These are phyloP conservation scores for Chamaetylas fuelleborni DNA, from an alignment of 2,113 vertebrate genomes.

Conservation along the genomic window DNA sequence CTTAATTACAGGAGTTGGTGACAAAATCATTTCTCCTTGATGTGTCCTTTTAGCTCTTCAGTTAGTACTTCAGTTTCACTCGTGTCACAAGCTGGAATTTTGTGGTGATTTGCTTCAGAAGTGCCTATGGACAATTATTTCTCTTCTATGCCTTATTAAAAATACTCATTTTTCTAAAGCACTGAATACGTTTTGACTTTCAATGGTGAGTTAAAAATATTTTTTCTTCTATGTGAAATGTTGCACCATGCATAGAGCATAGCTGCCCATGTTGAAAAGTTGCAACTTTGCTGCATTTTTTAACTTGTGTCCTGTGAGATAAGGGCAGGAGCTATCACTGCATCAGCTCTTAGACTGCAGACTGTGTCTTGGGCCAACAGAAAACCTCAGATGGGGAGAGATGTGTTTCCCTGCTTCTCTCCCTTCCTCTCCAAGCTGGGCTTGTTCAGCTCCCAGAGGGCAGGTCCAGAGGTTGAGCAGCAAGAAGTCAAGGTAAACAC, in stretches of 20 bases:
- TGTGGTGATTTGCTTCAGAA: background rate
- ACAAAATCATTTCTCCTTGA: background rate
- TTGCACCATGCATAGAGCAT: background rate
- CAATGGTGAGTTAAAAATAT: background rate
- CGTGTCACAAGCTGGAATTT: background rate
- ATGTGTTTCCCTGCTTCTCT: background rate
- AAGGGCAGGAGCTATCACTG: background rate
- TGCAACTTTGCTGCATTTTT: background rate
- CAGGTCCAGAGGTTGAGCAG: background rate
- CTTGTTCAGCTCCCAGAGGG: background rate
- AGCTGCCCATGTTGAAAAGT: no score
- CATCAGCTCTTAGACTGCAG: background rate
- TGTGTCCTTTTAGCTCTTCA: background rate
- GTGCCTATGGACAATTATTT: background rate
- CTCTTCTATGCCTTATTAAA: background rate
- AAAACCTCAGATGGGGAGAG: background rate
- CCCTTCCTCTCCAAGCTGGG: background rate
- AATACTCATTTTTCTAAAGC: background rate
- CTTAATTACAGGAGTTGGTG: background rate
- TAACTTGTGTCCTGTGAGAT: background rate
- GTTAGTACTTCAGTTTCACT: background rate
- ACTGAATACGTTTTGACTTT: background rate
- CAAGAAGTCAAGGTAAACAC: background rate
- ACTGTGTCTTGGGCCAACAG: background rate
- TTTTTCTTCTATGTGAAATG: background rate